Evolutionary conservation across 1,140 invertebrate species (phyloP).

Genomic region (Drosophila sproati): DNA sequence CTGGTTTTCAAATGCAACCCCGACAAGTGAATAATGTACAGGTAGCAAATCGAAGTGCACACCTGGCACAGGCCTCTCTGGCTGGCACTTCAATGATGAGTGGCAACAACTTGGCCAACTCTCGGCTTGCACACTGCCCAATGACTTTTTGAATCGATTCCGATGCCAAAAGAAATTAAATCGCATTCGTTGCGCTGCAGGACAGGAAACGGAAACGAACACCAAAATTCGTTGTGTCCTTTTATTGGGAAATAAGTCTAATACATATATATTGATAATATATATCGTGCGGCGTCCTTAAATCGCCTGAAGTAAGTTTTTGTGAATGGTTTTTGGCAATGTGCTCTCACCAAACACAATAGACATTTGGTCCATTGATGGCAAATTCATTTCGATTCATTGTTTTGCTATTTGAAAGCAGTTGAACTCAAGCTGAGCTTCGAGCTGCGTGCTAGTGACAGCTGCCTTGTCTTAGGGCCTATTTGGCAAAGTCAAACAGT

Average conservation of each 20-base stretch:
- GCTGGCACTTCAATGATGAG: conserved; percentile 60
- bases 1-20: not conserved
- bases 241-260: not conserved
- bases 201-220: conserved; percentile 74
- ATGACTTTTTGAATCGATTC: conserved; percentile 69
- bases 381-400: conserved; percentile 46
- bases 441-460: conserved; percentile 38
- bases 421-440: conserved; percentile 61
- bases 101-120: conserved; percentile 60
- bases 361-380: conserved; percentile 2
- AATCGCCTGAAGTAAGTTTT: conserved; percentile 53
- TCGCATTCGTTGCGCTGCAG: conserved; percentile 69
- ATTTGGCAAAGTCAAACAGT: conserved; percentile 32
- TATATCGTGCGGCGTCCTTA: conserved; percentile 62
- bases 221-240: conserved; percentile 32
- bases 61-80: conserved; percentile 49
- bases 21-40: conserved; percentile 5
- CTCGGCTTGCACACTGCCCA: conserved; percentile 37
- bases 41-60: conserved; percentile 43
- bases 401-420: conserved; percentile 50
- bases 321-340: conserved; percentile 58
- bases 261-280: not conserved
- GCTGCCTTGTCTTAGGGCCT: conserved; percentile 20
- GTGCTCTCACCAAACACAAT: conserved; percentile 23
- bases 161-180: conserved; percentile 69